Base-by-base conservation (phyloP, 2,113 vertebrate species). In the Entosphenus tridentatus region DNA sequence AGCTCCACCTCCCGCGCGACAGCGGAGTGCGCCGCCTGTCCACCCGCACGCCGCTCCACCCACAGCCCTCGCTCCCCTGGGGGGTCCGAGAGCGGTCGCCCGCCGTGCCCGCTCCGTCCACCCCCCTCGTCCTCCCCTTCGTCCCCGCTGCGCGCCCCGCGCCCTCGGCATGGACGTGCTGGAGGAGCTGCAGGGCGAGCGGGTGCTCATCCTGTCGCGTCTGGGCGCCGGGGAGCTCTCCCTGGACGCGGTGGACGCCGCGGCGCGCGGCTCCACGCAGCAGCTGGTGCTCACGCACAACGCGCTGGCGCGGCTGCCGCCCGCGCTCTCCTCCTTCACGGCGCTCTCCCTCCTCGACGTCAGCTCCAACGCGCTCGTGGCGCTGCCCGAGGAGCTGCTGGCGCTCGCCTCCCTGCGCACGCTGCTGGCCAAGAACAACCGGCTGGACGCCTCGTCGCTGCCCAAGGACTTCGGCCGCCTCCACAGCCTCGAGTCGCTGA, bases 371-470 rank as follows among this genome's bases (percentile, higher is more conserved):
- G 81, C 82, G 69, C 74, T 96, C 73, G 71, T 80, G 59, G 72
- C 76, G 73, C 79, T 96, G n/a, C 85, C 85, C 3, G 80, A 84
- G 1, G 85, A 83, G 73, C 76, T 97, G 56, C 80, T 84, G 2
- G 77, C 77, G 0, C 76, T 97, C 67, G 73, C 73, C 71, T 79
- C 79, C 56, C 84, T 97, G 8, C 85, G 78, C 71, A 88, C 86
- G 11, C 80, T 96, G 13, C 72, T 97, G 72, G 91, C 92, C 72
- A 91, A 90, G 78, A 95, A 97, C 83, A 97, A 96, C 80, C 81
- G 84, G 4, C 82, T 97, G 69, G 84, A 88, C 71, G 87, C 85
- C 74, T 80, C 79, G 12, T 85, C 89, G 3, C 77, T 92, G 73
- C 92, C 92, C 70, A 95, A 97, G 72, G 81, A 85, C 70, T 72